phyloP scores from a whole-genome alignment of 2,888 invertebrate species.

The Brachypalpus laphriformis region DNA sequence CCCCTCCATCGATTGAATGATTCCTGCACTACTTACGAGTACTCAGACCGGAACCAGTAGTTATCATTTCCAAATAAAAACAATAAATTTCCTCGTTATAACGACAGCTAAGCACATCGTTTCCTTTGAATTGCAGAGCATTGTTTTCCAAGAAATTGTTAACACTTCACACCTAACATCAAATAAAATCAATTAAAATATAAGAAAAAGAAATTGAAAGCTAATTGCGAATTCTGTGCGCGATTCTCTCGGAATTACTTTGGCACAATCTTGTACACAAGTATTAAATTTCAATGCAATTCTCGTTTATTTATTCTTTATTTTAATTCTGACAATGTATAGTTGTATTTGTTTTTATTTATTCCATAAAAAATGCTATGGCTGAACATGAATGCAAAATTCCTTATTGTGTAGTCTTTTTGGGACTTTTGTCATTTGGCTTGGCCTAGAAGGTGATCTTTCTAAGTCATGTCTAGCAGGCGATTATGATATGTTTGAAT shows the following conservation, averaged over 20 bases:
- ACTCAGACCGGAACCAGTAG: not conserved
- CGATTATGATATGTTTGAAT: no score
- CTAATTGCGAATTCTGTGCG: slow-evolving; percentile 26
- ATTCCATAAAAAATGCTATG: not conserved
- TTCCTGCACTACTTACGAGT: not conserved
- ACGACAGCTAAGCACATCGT: not conserved
- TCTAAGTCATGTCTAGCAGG: no score
- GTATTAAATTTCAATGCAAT: slow-evolving; percentile 33
- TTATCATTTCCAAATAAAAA: not conserved
- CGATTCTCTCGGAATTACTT: slow-evolving; percentile 17
- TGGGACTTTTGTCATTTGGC: no score
- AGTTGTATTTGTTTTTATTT: not conserved
- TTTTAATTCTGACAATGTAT: not conserved
- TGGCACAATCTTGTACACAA: slow-evolving; percentile 13
- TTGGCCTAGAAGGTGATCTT: no score
- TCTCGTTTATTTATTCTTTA: slow-evolving; percentile 12
- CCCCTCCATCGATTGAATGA: not conserved
- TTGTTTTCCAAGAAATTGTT: slow-evolving; percentile 10
- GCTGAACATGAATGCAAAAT: not conserved
- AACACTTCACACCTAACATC: slow-evolving; percentile 13
- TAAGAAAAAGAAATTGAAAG: not conserved
- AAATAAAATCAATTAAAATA: not conserved
- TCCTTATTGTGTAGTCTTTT: no score
- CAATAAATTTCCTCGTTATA: not conserved
- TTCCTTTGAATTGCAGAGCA: not conserved